phyloP scores from a whole-genome alignment of 2,113 vertebrate genomes.

The Onychostoma macrolepis region DNA sequence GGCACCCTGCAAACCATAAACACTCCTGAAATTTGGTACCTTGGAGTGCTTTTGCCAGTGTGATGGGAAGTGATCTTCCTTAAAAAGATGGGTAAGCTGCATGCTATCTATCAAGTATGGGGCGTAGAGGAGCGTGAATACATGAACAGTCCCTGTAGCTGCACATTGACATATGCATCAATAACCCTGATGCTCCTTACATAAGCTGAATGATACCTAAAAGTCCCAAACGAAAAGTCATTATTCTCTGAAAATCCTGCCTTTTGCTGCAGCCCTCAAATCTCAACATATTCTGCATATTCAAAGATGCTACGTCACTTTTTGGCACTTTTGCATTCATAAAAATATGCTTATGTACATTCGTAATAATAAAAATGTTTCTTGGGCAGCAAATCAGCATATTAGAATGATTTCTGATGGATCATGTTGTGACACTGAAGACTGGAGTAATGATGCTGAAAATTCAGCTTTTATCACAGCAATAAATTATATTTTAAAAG shows the following conservation, averaged over 20 bases:
- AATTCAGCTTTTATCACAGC: not conserved
- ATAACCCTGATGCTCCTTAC: constrained; percentile 37
- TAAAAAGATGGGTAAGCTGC: constrained; percentile 46
- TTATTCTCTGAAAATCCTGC: not conserved
- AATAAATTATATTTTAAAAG: not conserved
- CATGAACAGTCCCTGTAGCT: constrained; percentile 42
- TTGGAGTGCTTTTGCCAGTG: constrained; percentile 35
- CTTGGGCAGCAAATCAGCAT: not conserved
- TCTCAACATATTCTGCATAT: constrained; percentile 20
- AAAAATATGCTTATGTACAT: not conserved
- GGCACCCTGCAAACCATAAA: constrained; percentile 41
- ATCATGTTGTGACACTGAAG: not conserved
- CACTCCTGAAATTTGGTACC: constrained; percentile 28
- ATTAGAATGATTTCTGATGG: not conserved
- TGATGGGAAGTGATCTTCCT: constrained; percentile 52
- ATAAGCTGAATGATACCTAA: constrained; percentile 6
- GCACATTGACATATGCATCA: constrained; percentile 43
- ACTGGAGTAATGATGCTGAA: not conserved
- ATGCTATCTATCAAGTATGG: constrained; percentile 45
- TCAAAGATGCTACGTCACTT: not conserved
- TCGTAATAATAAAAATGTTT: not conserved
- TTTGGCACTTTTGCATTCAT: not conserved
- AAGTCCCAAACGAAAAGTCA: not conserved
- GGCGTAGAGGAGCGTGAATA: constrained; percentile 23
- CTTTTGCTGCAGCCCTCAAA: not conserved